phyloP scores from a whole-genome alignment of 2,113 vertebrate species.

The Setophaga coronata region DNA sequence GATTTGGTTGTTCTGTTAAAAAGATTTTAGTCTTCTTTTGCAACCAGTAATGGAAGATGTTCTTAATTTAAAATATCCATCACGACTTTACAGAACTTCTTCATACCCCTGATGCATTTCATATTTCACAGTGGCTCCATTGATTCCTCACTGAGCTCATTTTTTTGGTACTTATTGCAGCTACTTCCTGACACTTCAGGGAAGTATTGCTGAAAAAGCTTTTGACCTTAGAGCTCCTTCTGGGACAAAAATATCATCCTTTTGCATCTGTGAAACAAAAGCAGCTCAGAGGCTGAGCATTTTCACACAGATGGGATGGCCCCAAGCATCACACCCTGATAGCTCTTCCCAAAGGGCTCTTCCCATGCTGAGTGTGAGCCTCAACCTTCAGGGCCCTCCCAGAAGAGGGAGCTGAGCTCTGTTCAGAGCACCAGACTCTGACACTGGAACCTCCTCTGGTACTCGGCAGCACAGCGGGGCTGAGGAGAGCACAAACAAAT shows the following conservation, averaged over 20 bases:
- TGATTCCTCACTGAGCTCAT: neutral
- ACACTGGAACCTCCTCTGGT: neutral
- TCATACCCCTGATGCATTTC: neutral
- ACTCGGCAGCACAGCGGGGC: neutral
- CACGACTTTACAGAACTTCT: neutral
- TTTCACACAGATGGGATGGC: neutral
- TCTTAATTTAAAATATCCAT: neutral
- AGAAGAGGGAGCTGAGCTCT: neutral
- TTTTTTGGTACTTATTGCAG: conserved; percentile 2
- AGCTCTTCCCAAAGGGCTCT: neutral
- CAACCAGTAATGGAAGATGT: neutral
- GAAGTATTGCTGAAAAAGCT: conserved; percentile 1
- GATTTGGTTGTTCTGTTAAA: neutral
- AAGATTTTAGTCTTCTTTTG: neutral
- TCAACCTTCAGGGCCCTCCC: neutral
- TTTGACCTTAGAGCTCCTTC: neutral
- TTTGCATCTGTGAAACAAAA: neutral
- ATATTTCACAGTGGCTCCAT: neutral
- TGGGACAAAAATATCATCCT: neutral
- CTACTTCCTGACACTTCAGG: neutral
- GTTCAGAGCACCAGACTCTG: neutral
- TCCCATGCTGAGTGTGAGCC: neutral
- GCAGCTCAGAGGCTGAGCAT: neutral
- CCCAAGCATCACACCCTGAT: neutral
- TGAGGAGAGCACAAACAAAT: neutral